Base-by-base conservation (phyloP, 2,797 vertebrate species). In the Crenichthys baileyi region DNA sequence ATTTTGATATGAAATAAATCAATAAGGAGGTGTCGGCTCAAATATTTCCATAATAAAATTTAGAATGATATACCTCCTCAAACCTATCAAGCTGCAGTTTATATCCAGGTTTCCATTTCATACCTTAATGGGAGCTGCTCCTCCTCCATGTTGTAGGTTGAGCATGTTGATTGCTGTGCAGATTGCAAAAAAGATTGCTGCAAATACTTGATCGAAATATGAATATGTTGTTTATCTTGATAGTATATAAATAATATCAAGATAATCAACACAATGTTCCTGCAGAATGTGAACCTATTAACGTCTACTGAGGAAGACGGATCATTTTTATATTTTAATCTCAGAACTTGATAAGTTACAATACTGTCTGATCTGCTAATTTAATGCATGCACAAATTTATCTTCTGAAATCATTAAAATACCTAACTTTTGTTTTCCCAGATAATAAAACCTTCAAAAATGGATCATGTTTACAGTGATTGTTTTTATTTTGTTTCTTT, bases 1-100 rank as follows among this genome's bases (percentile, higher is more conserved):
- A 16, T 20, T 72, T 48, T 78, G 67, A 73, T 78, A 50, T 15
- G 4, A 79, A 75, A 71, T 18, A 44, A 36, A 31, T 74, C 36
- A 71, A 72, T 76, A 68, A 50, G 15, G n/a, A 56, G 51, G 26
- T 13, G 29, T 39, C 48, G 44, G 7, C 5, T 41, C 20, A 72
- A 51, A 70, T 26, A 24, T 5, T 50, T 72, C 12, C 63, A 75
- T 18, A 50, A 15, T 56, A 44, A 24, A 26, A 26, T 53, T 53
- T 41, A 26, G 31, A 56, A 55, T 36, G 9, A 39, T 22, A 50
- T 31, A 7, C 4, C 61, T 26, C 48, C 61, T 26, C 61, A 55
- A 76, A 67, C 7, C 61, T 22, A 36, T 65, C 29, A n/a, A 51
- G 29, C 15, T 65, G 18, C 60, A 65, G 12, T n/a, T 53, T 26